Evolutionary conservation across 2,888 invertebrate genomes (phyloP).

Genomic region (Gnatocerus cornutus): DNA sequence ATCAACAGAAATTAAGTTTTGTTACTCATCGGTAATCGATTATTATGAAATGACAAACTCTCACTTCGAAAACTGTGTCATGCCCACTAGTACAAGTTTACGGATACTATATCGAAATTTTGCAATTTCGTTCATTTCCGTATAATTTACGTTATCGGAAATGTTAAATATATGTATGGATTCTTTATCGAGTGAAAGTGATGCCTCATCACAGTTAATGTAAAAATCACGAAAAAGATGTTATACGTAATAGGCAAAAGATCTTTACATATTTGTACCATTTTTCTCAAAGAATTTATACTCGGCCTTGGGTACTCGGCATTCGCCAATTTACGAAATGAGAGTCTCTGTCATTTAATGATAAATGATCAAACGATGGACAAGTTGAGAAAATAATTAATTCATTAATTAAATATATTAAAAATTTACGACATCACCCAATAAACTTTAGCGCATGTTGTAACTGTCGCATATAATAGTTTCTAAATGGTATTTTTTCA

Average conservation of each 20-base stretch:
- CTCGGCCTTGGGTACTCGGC: too few relatives aligned
- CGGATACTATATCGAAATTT: slow-evolving; percentile 21
- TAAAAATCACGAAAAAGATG: background rate
- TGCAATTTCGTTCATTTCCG: slow-evolving; percentile 13
- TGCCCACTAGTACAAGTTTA: slow-evolving; percentile 11
- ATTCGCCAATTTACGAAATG: too few relatives aligned
- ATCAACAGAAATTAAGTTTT: slow-evolving; percentile 22
- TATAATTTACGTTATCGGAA: background rate
- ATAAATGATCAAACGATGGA: too few relatives aligned
- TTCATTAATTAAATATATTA: too few relatives aligned
- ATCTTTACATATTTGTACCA: background rate
- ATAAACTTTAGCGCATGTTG: too few relatives aligned
- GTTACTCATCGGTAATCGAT: slow-evolving; percentile 38
- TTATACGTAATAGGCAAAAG: background rate
- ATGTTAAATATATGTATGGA: slow-evolving; percentile 19
- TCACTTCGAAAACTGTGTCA: slow-evolving; percentile 27
- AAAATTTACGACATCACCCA: too few relatives aligned
- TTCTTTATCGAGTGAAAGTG: slow-evolving; percentile 17
- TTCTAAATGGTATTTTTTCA: too few relatives aligned
- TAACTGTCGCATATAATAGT: too few relatives aligned
- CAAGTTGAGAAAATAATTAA: too few relatives aligned
- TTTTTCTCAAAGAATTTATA: too few relatives aligned
- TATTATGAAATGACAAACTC: slow-evolving; percentile 37
- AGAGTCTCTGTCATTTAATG: too few relatives aligned
- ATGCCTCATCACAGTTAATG: background rate